Conservation (phyloP, 2,113 vertebrate genomes). For the Microtus montanus region DNA sequence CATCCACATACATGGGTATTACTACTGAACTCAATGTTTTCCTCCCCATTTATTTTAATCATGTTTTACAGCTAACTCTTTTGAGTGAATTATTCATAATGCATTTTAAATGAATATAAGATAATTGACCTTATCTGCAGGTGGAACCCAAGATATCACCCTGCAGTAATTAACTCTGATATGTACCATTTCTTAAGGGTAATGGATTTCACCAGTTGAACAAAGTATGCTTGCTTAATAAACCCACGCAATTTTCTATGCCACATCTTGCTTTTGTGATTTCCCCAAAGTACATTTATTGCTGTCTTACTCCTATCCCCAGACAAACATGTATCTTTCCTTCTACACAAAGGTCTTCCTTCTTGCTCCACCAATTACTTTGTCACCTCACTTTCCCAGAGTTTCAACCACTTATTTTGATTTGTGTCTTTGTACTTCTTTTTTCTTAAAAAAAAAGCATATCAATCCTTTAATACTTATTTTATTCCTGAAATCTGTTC, state of each 20-base stretch:
- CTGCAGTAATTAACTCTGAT: conserved; percentile 84
- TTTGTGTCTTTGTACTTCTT: background rate
- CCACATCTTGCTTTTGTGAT: conserved; percentile 61
- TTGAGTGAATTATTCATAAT: conserved; percentile 85
- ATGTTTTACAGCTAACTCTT: conserved; percentile 83
- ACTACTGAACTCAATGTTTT: conserved; percentile 81
- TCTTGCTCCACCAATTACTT: background rate
- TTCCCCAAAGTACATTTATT: conserved; percentile 61
- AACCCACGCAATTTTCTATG: conserved; percentile 73
- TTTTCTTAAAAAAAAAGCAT: background rate
- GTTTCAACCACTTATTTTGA: background rate
- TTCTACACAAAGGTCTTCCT: background rate
- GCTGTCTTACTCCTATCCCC: background rate
- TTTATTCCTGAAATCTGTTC: background rate
- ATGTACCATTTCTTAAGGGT: conserved; percentile 83
- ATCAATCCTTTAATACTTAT: background rate
- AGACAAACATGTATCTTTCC: background rate
- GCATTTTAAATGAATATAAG: conserved; percentile 82
- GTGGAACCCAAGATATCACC: conserved; percentile 80
- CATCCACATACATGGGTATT: background rate
- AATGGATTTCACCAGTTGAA: conserved; percentile 84
- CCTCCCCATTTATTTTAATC: conserved; percentile 78
- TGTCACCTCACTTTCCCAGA: background rate
- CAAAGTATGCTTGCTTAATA: conserved; percentile 82
- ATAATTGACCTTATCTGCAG: conserved; percentile 86